Percentiles rank a stretch among this genome's conserved stretches.
Conservation (phyloP, 1,140 invertebrate species). For the Monochamus saltuarius region DNA sequence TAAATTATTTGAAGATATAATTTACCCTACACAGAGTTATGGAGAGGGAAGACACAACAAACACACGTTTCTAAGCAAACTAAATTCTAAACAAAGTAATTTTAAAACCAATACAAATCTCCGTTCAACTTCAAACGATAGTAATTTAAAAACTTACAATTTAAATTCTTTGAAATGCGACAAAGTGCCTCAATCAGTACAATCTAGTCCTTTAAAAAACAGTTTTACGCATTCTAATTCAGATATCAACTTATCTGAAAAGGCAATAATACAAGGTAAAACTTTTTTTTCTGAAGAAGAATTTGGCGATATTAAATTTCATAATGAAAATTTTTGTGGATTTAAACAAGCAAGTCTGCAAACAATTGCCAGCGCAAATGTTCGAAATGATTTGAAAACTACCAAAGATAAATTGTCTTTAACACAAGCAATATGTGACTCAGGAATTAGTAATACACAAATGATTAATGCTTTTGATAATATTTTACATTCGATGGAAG, state of each 20-base stretch:
- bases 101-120: constrained; percentile 6
- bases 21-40: constrained; percentile 11
- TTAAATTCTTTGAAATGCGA: background rate
- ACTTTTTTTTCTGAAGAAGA: constrained; percentile 9
- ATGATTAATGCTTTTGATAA: constrained; percentile 4
- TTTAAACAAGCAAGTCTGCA: constrained; percentile 3
- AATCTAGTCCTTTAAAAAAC: too few relatives aligned
- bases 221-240: too few relatives aligned
- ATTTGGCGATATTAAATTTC: constrained; percentile 19
- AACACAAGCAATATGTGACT: constrained; percentile 9
- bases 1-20: constrained; percentile 31
- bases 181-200: background rate
- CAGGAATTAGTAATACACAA: constrained; percentile 14
- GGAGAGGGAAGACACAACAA: constrained; percentile 17
- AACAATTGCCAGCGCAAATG: background rate
- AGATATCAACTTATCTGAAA: too few relatives aligned
- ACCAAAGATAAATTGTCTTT: constrained; percentile 8
- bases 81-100: constrained; percentile 13
- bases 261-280: background rate
- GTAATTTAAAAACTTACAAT: too few relatives aligned
- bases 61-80: constrained; percentile 22
- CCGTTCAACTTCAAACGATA: constrained; percentile 4
- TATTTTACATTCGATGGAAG: background rate
- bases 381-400: background rate
- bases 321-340: constrained; percentile 13